These are phyloP conservation scores for Ferrisia virgata DNA, from an alignment of 2,888 invertebrate species.

Conservation along the genomic window DNA sequence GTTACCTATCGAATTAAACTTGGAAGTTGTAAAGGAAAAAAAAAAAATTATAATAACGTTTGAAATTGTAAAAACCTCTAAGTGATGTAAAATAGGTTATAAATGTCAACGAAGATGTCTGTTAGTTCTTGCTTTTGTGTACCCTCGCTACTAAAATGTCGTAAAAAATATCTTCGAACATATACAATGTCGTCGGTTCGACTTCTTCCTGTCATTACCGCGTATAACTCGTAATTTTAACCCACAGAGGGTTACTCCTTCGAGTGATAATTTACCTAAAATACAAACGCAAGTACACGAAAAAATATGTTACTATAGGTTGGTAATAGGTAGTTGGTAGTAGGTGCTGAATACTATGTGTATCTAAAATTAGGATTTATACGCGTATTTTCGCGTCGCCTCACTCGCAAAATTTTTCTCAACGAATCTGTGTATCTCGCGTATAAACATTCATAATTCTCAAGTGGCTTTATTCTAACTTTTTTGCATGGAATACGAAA, in stretches of 20 bases:
- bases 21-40: not conserved
- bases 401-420: not conserved
- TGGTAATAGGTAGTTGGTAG: not conserved
- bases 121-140: slow-evolving; percentile 25
- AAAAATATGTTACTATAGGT: too few relatives aligned
- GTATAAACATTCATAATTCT: not conserved
- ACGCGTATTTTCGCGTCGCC: not conserved
- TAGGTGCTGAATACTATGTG: not conserved
- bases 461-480: not conserved
- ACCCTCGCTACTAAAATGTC: slow-evolving; percentile 28
- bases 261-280: not conserved
- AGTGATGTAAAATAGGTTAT: slow-evolving; percentile 43
- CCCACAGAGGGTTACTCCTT: not conserved
- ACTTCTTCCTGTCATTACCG: slow-evolving; percentile 42
- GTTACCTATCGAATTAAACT: slow-evolving; percentile 36
- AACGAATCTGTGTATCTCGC: not conserved
- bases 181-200: slow-evolving; percentile 31
- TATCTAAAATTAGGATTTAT: slow-evolving; percentile 8
- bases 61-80: slow-evolving; percentile 29
- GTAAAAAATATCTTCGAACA: slow-evolving; percentile 18
- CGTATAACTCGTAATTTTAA: slow-evolving; percentile 11
- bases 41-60: slow-evolving; percentile 16
- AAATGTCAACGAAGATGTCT: slow-evolving; percentile 40
- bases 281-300: not conserved
- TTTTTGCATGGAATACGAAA: not conserved